Percentiles rank a stretch among this genome's conserved stretches.
Evolutionary conservation across 2,888 invertebrate genomes (phyloP).

Genomic region (Frankliniella intonsa): DNA sequence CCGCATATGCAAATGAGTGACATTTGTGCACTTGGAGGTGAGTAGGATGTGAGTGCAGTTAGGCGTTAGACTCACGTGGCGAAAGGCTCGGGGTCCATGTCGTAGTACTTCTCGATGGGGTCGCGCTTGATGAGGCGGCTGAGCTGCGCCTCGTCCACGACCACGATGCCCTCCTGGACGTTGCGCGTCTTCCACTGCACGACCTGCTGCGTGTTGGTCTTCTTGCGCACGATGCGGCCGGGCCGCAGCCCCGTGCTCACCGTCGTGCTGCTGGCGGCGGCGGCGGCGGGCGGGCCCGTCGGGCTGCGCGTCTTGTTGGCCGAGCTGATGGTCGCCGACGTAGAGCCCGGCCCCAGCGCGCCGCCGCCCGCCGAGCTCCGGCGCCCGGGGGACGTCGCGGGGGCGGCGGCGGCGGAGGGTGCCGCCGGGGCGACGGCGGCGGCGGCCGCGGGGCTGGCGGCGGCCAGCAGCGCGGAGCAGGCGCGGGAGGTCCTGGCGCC

Average conservation of each 20-base stretch:
- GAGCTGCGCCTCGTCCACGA: slow-evolving; percentile 49
- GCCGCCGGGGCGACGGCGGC: not conserved
- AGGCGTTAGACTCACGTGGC: slow-evolving; percentile 47
- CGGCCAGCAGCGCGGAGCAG: not conserved
- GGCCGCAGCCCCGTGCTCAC: slow-evolving; percentile 12
- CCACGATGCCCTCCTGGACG: slow-evolving; percentile 49
- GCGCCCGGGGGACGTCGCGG: not conserved
- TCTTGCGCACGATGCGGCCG: slow-evolving; percentile 18
- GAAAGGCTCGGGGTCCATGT: slow-evolving; percentile 51
- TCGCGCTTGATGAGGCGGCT: slow-evolving; percentile 50
- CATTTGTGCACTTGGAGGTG: too few species aligned
- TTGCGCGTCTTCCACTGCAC: slow-evolving; percentile 51
- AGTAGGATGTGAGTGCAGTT: too few species aligned
- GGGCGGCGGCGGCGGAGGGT: not conserved
- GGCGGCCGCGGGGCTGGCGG: not conserved
- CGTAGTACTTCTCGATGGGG: slow-evolving; percentile 52
- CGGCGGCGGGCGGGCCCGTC: not conserved
- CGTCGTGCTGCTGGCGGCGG: not conserved
- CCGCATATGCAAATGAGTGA: too few species aligned
- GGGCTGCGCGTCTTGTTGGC: slow-evolving; percentile 14
- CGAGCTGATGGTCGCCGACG: slow-evolving; percentile 11
- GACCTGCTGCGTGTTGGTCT: slow-evolving; percentile 37
- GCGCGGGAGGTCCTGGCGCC: not conserved
- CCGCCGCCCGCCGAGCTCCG: not conserved
- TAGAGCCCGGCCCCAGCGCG: not conserved